Evolutionary conservation across 2,797 vertebrate genomes (phyloP), one percentile per base, ranked within the genome.

Genomic region (Darevskia nairensis): DNA sequence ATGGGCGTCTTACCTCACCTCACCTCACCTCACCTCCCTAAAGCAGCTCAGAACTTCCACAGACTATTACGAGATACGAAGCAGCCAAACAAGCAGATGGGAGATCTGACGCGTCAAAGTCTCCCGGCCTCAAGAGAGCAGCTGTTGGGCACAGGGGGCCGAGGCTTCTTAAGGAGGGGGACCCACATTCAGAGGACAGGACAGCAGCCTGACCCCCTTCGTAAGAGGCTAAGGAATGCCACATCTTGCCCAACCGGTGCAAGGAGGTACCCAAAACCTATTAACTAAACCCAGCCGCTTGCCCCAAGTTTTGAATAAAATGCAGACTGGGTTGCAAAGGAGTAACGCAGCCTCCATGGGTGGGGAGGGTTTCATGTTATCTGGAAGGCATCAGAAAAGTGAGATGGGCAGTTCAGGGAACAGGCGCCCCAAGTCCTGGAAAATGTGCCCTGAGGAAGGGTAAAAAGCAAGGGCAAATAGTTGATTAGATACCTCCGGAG

Each of bases 11-110:
- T 29, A 77, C 83, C 88, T 89, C 59, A 1, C 1, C 4, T 89
- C 88, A 1, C 1, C 4, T 89, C 88, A 35, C 35, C 4, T 89
- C 88, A 89, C 88, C 88, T 74, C 11, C 69, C 78, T 89, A 89
- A 89, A 74, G 78, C 88, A 1, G 88, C 83, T 89, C 83, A 85
- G 69, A 75, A 6, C 21, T 44, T 55, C 39, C 10, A 35, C 46
- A 32, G 76, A 13, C 68, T 11, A 15, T 41, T n/a, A 15, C 2
- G n/a, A 71, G 19, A 25, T 8, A 46, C 9, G 6, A 35, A 2
- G 78, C 15, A 68, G 41, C 27, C 50, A 41, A 74, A 72, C 9
- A 35, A 46, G 21, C 86, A 86, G 77, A 71, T 86, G 85, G 64
- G 27, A 1, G 23, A 8, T 68, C 4, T 9, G 27, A 27, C 71